These are phyloP conservation scores for Sebastes nivosus DNA, from an alignment of 2,797 vertebrate species.

Conservation along the genomic window DNA sequence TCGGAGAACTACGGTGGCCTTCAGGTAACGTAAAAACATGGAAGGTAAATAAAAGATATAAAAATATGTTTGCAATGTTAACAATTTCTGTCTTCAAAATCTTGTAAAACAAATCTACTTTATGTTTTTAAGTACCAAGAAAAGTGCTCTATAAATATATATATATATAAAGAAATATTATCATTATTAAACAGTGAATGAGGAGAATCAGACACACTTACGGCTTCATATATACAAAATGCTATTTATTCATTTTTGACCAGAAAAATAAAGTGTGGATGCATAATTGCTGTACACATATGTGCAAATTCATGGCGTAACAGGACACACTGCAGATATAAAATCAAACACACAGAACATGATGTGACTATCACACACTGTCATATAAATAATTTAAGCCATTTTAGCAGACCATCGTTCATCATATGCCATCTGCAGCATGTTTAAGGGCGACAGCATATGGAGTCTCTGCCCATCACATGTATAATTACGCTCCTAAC, in stretches of 20 bases:
- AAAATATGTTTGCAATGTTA: neutral
- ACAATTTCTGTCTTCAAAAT: neutral
- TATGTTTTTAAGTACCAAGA: neutral
- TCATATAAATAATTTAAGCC: slow-evolving; percentile 29
- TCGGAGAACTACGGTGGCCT: too few relatives aligned
- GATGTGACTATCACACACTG: slow-evolving; percentile 29
- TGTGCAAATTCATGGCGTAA: slow-evolving; percentile 28
- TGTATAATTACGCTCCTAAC: slow-evolving; percentile 82
- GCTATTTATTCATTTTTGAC: slow-evolving; percentile 21
- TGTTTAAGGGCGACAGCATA: slow-evolving; percentile 55
- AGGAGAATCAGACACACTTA: neutral
- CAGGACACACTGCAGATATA: slow-evolving; percentile 1
- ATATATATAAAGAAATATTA: neutral
- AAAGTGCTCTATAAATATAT: neutral
- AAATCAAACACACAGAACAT: neutral
- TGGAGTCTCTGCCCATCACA: slow-evolving; percentile 54
- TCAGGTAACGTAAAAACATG: too few relatives aligned
- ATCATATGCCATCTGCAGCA: slow-evolving; percentile 71
- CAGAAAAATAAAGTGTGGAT: slow-evolving; percentile 29
- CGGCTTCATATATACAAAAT: slow-evolving; percentile 14
- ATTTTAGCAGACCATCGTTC: slow-evolving; percentile 47
- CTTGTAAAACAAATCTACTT: neutral
- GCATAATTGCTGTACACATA: slow-evolving; percentile 23
- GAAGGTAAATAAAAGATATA: neutral
- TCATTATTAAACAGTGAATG: neutral